phyloP scores from a whole-genome alignment of 2,113 vertebrate genomes.

The Forbesichthys agassizii region DNA sequence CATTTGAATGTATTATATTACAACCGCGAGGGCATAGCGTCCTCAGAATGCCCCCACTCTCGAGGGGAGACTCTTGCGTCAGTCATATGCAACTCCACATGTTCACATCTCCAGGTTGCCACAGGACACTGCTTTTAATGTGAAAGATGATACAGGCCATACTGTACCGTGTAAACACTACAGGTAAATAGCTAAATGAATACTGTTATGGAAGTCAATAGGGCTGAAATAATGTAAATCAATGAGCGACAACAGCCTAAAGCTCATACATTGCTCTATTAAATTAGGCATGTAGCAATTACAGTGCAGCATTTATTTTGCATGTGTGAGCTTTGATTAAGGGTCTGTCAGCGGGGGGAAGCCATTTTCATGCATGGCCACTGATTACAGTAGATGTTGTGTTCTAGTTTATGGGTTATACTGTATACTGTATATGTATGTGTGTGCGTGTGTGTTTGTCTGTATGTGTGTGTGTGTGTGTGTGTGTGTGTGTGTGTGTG shows the following conservation, averaged over 20 bases:
- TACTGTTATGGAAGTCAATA: constrained; percentile 69
- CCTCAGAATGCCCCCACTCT: constrained; percentile 22
- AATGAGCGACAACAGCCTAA: constrained; percentile 67
- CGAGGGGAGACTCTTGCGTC: constrained; percentile 52
- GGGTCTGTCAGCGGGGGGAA: constrained; percentile 41
- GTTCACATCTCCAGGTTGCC: constrained; percentile 34
- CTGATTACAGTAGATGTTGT: constrained; percentile 47
- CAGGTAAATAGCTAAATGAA: constrained; percentile 54
- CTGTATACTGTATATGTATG: constrained; percentile 24
- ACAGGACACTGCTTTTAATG: constrained; percentile 46
- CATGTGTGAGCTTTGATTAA: constrained; percentile 68
- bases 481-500: constrained; percentile 19
- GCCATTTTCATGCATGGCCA: constrained; percentile 51
- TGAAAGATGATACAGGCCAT: constrained; percentile 61
- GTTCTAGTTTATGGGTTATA: constrained; percentile 57
- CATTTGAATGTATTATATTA: constrained; percentile 49
- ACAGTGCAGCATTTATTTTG: constrained; percentile 42
- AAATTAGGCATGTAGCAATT: constrained; percentile 75
- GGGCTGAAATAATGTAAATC: constrained; percentile 69
- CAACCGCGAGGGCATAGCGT: constrained; percentile 12
- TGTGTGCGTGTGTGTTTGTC: background rate
- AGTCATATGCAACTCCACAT: constrained; percentile 42
- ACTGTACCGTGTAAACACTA: constrained; percentile 58
- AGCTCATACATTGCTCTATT: constrained; percentile 63
- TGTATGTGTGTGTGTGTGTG: constrained; percentile 15